Percentiles rank a stretch among this genome's conserved stretches.
These are phyloP conservation scores for Indicator indicator DNA, from an alignment of 2,113 vertebrate genomes.

Conservation along the genomic window DNA sequence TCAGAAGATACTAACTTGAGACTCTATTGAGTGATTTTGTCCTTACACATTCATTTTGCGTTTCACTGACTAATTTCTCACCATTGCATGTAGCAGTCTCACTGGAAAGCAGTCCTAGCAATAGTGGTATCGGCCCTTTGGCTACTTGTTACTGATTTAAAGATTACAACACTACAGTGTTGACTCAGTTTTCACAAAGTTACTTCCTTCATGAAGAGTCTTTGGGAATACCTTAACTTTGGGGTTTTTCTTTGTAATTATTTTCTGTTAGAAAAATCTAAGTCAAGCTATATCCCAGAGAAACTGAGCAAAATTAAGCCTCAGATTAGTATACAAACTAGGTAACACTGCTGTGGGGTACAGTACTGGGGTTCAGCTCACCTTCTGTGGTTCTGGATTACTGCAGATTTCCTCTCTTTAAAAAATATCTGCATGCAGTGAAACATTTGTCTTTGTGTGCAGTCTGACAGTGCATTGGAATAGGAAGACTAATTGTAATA, in stretches of 20 bases:
- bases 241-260: conserved; percentile 33
- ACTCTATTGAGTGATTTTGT: background rate
- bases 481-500: conserved; percentile 3
- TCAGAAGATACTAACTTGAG: background rate
- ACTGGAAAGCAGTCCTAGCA: background rate
- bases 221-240: conserved; percentile 24
- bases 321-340: conserved; percentile 33
- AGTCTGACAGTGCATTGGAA: background rate
- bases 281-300: background rate
- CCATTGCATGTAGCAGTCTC: background rate
- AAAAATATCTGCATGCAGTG: background rate
- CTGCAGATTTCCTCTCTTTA: background rate
- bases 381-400: background rate
- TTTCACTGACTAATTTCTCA: background rate
- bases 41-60: background rate
- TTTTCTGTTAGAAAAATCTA: conserved; percentile 58
- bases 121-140: background rate
- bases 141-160: background rate
- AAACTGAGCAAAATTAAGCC: conserved; percentile 40
- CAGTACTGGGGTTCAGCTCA: background rate
- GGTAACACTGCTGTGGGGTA: background rate
- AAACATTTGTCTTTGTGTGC: background rate
- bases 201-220: background rate
- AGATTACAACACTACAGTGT: background rate
- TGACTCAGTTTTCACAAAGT: conserved; percentile 14